A percentile compares a stretch with the other conserved stretches of the same genome.
Evolutionary conservation across 2,888 invertebrate species (phyloP).

Genomic region (Tetanocera ferruginea): DNA sequence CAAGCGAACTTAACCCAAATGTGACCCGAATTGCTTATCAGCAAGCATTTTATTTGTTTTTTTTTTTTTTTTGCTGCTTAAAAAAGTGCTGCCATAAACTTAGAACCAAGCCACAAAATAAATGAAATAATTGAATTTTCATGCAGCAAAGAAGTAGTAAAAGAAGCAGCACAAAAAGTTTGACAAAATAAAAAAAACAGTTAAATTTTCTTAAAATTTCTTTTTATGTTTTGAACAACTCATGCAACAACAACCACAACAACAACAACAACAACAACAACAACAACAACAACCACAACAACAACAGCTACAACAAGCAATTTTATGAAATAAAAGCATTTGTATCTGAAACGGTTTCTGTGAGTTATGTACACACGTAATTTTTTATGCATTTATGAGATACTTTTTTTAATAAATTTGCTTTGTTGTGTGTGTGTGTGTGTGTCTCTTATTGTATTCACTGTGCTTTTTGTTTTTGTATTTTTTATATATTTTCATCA

Average conservation of each 20-base stretch:
- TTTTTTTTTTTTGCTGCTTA: not conserved
- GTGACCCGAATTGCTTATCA: conserved; percentile 28
- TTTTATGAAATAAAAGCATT: not conserved
- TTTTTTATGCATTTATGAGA: conserved; percentile 17
- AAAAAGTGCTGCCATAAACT: not conserved
- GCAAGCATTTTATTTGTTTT: not conserved
- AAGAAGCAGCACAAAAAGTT: not conserved
- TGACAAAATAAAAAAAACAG: not conserved
- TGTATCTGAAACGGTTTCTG: too few relatives aligned
- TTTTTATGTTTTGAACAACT: not conserved
- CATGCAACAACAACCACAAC: not conserved
- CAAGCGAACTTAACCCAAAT: conserved; percentile 14
- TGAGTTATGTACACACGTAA: too few relatives aligned
- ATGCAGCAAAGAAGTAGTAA: conserved; percentile 16
- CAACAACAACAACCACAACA: not conserved
- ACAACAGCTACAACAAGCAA: not conserved
- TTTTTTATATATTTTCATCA: conserved; percentile 29
- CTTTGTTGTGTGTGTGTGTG: not conserved
- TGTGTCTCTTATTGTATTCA: too few relatives aligned
- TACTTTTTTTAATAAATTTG: not conserved
- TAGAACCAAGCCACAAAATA: conserved; percentile 1
- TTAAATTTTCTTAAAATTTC: not conserved
- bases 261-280: not conserved
- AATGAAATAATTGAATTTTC: conserved; percentile 39
- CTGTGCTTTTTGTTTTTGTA: conserved; percentile 25